Evolutionary conservation across 2,888 invertebrate genomes (phyloP).

Genomic region (Himalopsyche tibetana): DNA sequence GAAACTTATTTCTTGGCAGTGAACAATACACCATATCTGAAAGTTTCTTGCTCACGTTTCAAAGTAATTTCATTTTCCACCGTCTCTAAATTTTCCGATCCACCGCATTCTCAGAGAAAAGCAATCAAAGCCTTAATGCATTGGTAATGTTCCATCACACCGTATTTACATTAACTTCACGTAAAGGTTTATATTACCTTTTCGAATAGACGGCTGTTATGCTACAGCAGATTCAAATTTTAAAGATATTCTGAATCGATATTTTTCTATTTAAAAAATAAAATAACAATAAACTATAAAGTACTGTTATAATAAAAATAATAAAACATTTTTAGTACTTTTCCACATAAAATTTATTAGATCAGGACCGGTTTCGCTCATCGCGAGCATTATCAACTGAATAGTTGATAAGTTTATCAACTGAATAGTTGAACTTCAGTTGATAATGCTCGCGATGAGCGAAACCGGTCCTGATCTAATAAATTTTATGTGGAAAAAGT

Average conservation of each 20-base stretch:
- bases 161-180: constrained; percentile 58
- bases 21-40: constrained; percentile 5
- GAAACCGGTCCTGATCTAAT: too few relatives aligned
- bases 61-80: constrained; percentile 45
- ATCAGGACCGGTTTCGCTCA: too few relatives aligned
- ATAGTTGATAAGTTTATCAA: too few relatives aligned
- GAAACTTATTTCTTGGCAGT: neutral
- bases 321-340: too few relatives aligned
- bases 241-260: neutral
- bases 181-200: constrained; percentile 50
- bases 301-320: too few relatives aligned
- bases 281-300: too few relatives aligned
- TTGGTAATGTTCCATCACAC: constrained; percentile 62
- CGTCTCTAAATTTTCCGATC: constrained; percentile 54
- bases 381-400: too few relatives aligned
- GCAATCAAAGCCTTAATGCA: constrained; percentile 65
- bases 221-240: neutral
- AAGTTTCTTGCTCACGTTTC: constrained; percentile 32
- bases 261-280: neutral
- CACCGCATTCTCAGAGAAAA: constrained; percentile 51
- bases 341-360: too few relatives aligned
- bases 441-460: too few relatives aligned
- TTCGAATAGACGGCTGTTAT: neutral
- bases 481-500: too few relatives aligned
- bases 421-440: too few relatives aligned